Evolutionary conservation across 2,113 vertebrate genomes (phyloP), one percentile per base, ranked within the genome.

Genomic region (Stictonetta naevosa): DNA sequence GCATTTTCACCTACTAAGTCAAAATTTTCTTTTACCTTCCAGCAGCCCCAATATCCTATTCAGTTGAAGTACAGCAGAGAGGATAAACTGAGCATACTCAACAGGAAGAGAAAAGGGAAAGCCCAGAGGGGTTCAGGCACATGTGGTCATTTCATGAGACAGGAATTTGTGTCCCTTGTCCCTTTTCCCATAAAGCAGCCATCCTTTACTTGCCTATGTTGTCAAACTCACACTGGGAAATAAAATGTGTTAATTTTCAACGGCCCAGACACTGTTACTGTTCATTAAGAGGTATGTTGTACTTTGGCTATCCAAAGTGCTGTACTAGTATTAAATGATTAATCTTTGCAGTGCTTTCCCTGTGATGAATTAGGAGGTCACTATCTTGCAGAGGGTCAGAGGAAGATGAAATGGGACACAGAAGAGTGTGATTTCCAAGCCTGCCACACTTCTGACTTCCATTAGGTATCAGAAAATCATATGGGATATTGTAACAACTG

Each of bases 61-160:
- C 46, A 33, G 77, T 56, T 90, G 73, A 15, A 78, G 63, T 38
- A 78, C 90, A 73, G 93, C 63, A 25, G 31, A 80, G 94, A 63
- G 80, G 52, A 66, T 69, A 62, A 88, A 82, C 84, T 85, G 83
- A 92, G 88, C 76, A 76, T 95, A 78, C 71, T 64, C 83, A 59
- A 42, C 6, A 78, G 94, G 83, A 53, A 68, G 78, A 76, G 66
- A 48, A 88, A 81, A 68, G 56, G 63, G 58, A 38, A 71, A 74
- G 75, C 74, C 53, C 10, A 44, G 28, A 25, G 62, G 75, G 68
- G 44, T 73, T 77, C 34, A 31, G 68, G 60, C 87, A 73, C 73
- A 69, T 40, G 58, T 64, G 67, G 71, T 87, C 77, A 67, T 80
- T 90, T 80, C 66, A 53, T 0, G 80, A 66, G 85, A 3, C 83